Percentiles rank a stretch among this genome's conserved stretches.
Evolutionary conservation across 2,888 invertebrate species (phyloP).

Genomic region (Rhingia rostrata): DNA sequence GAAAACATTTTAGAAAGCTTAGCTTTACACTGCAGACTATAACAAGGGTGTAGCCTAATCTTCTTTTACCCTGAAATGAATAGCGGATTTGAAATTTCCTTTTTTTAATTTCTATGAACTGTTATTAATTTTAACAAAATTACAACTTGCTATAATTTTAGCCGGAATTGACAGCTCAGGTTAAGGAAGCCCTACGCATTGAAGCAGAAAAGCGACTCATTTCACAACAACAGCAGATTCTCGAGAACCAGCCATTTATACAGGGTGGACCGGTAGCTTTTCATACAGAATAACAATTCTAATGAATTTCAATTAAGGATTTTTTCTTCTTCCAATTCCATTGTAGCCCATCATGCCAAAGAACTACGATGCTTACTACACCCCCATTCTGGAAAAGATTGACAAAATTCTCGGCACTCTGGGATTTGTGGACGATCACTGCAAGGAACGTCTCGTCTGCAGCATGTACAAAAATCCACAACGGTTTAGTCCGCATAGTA

Average conservation of each 20-base stretch:
- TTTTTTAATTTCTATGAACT: neutral
- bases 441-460: constrained; percentile 91
- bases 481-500: constrained; percentile 93
- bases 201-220: constrained; percentile 85
- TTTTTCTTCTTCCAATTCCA: neutral
- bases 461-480: constrained; percentile 92
- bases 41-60: too few species aligned
- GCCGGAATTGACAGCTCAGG: constrained; percentile 83
- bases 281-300: neutral
- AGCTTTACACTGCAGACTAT: too few species aligned
- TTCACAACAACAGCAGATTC: constrained; percentile 85
- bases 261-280: constrained; percentile 81
- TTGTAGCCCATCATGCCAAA: constrained; percentile 81
- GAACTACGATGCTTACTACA: constrained; percentile 87
- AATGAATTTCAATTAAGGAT: neutral
- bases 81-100: too few species aligned
- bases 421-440: constrained; percentile 88
- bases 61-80: neutral
- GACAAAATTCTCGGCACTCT: constrained; percentile 89
- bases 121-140: neutral
- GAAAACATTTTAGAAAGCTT: too few species aligned
- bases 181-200: constrained; percentile 85
- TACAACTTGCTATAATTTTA: constrained; percentile 68
- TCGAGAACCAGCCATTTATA: constrained; percentile 83
- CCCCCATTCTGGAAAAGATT: constrained; percentile 90